Evolutionary conservation across 2,113 vertebrate species (phyloP), one percentile per base, ranked within the genome.

Genomic region (Carlito syrichta): DNA sequence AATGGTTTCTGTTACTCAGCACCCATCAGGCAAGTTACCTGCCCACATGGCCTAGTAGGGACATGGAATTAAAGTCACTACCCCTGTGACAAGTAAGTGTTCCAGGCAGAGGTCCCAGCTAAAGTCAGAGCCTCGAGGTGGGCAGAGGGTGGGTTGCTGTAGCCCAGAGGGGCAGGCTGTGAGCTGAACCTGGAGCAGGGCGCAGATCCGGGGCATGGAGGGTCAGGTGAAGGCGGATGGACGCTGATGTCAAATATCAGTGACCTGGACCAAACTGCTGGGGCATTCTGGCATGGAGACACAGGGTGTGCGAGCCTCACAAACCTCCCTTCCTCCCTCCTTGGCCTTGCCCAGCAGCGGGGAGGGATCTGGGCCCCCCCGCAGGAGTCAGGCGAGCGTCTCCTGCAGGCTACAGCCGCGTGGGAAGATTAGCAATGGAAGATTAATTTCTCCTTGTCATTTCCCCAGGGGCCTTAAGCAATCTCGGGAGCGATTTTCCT

Each of bases 371-470:
- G 5, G 19, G 38, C 52, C 13, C 6, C 16, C 69, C 68, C 0
- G 1, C 22, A 8, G 88, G 56, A 93, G 50, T 73, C 82, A 32
- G 96, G 86, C 13, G 2, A 68, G 11, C 90, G 97, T 97, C 82
- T 97, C 97, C 94, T 96, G 91, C 82, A 45, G 76, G 98, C 98
- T 94, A 95, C 89, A 95, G 95, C 95, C 77, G 52, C 48, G 90
- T 91, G 97, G 98, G 98, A 97, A 97, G 98, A 99, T 98, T 98
- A 99, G 98, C 97, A 96, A 98, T 35, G 81, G 97, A 98, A 98
- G 98, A 99, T 99, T 98, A 98, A 99, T 98, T 98, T 98, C 97
- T 98, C 98, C 98, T 98, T 98, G 98, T 98, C 98, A 95, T 97
- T 98, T 99, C 98, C 98, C 97, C 45, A 35, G 98, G 98, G 98